These are phyloP conservation scores for Amazona guildingii DNA, from an alignment of 2,113 vertebrate genomes.

Conservation along the genomic window DNA sequence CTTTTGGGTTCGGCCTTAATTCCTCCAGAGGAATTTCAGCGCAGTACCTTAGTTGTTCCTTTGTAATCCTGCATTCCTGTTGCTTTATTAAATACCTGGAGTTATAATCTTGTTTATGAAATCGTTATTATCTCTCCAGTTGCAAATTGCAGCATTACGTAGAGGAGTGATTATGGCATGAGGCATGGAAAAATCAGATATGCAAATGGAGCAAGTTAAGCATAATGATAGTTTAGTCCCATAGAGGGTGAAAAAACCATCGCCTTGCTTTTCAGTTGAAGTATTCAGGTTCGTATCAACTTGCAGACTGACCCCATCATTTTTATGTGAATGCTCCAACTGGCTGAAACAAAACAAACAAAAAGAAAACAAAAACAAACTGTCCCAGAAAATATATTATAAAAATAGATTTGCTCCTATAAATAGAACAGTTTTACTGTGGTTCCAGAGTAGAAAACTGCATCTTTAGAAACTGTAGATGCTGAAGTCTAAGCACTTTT, in stretches of 20 bases:
- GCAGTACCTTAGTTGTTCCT: conserved; percentile 20
- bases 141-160: conserved; percentile 57
- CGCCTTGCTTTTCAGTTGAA: neutral
- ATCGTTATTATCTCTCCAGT: conserved; percentile 67
- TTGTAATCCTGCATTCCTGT: conserved; percentile 27
- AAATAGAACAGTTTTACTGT: neutral
- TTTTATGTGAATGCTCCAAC: conserved; percentile 21
- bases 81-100: conserved; percentile 61
- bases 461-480: neutral
- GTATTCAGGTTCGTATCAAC: neutral
- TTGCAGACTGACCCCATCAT: conserved; percentile 4
- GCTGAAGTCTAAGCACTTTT: neutral
- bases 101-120: conserved; percentile 63
- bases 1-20: neutral
- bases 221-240: conserved; percentile 14
- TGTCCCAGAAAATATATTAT: conserved; percentile 2
- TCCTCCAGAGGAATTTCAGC: neutral
- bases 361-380: conserved; percentile 22
- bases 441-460: neutral
- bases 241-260: neutral
- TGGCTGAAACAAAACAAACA: conserved; percentile 51
- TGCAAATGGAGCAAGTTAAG: conserved; percentile 55
- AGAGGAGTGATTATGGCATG: conserved; percentile 58
- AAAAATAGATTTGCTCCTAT: conserved; percentile 9
- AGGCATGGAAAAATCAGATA: conserved; percentile 50